phyloP scores from a whole-genome alignment of 2,113 vertebrate genomes.

The Callopanchax toddi region DNA sequence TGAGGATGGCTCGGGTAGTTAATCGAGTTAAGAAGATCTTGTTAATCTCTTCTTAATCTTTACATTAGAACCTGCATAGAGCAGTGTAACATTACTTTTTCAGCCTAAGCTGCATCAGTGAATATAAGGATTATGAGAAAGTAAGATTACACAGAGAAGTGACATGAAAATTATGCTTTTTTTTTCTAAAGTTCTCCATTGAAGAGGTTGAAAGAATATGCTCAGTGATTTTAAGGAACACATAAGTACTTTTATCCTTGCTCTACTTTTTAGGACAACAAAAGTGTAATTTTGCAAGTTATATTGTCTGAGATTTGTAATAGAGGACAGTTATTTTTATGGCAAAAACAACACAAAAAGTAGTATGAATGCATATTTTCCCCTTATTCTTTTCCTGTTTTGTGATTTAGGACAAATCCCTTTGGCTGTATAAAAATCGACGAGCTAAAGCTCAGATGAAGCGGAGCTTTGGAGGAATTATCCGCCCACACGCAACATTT shows the following conservation, averaged over 20 bases:
- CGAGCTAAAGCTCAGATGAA: conserved; percentile 58
- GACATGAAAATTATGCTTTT: conserved; percentile 1
- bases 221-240: no score
- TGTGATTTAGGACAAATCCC: conserved; percentile 49
- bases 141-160: conserved; percentile 4
- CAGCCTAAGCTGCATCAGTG: conserved; percentile 19
- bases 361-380: background rate
- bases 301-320: no score
- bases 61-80: conserved; percentile 51
- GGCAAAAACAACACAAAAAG: background rate
- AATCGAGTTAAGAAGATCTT: conserved; percentile 56
- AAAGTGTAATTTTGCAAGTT: no score
- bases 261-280: no score
- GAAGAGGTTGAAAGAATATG: no score
- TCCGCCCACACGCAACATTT: conserved; percentile 63
- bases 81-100: conserved; percentile 42
- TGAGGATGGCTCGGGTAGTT: conserved; percentile 8
- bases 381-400: conserved; percentile 48
- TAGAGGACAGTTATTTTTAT: no score
- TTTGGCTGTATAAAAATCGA: conserved; percentile 57
- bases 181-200: background rate
- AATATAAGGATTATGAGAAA: conserved; percentile 10
- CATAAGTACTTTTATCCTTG: no score
- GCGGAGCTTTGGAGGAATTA: conserved; percentile 67
- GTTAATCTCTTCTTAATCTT: conserved; percentile 66